phyloP scores from a whole-genome alignment of 2,888 invertebrate genomes.

The Cryptus armator region DNA sequence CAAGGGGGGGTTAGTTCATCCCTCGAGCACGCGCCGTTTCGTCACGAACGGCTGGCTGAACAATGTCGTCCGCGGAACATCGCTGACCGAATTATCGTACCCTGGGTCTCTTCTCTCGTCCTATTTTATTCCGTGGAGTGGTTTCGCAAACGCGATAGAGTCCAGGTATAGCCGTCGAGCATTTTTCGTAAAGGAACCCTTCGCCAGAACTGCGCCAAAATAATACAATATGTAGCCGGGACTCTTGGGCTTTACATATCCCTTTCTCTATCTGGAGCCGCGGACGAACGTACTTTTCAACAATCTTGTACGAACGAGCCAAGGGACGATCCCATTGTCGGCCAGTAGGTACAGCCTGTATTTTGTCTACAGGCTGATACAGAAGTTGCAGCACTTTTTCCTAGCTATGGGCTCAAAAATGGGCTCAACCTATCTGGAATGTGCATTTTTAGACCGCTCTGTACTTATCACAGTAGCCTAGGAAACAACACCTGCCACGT shows the following conservation, averaged over 20 bases:
- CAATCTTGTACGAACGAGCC: slow-evolving; percentile 74
- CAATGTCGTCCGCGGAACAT: slow-evolving; percentile 67
- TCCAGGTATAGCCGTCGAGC: slow-evolving; percentile 56
- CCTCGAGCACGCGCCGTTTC: slow-evolving; percentile 73
- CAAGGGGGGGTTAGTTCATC: slow-evolving; percentile 39
- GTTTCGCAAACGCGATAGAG: slow-evolving; percentile 15
- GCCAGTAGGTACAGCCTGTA: slow-evolving; percentile 34
- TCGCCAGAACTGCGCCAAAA: slow-evolving; percentile 42
- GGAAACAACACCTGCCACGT: slow-evolving; percentile 76
- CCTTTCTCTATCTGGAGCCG: slow-evolving; percentile 32
- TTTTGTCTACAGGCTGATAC: slow-evolving; percentile 31
- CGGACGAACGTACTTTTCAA: slow-evolving; percentile 76
- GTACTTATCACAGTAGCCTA: slow-evolving; percentile 35
- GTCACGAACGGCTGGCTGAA: slow-evolving; percentile 69
- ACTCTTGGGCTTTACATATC: slow-evolving; percentile 37
- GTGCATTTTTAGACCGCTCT: neutral
- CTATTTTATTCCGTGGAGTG: slow-evolving; percentile 30
- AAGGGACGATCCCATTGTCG: slow-evolving; percentile 73
- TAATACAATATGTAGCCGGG: slow-evolving; percentile 51
- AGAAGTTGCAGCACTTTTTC: slow-evolving; percentile 4
- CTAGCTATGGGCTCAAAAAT: neutral
- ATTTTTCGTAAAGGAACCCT: slow-evolving; percentile 42
- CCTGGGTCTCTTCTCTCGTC: slow-evolving; percentile 51
- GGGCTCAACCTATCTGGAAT: neutral
- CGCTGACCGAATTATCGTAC: slow-evolving; percentile 78